phyloP scores from a whole-genome alignment of 2,113 vertebrate species.

The Suricata suricatta region DNA sequence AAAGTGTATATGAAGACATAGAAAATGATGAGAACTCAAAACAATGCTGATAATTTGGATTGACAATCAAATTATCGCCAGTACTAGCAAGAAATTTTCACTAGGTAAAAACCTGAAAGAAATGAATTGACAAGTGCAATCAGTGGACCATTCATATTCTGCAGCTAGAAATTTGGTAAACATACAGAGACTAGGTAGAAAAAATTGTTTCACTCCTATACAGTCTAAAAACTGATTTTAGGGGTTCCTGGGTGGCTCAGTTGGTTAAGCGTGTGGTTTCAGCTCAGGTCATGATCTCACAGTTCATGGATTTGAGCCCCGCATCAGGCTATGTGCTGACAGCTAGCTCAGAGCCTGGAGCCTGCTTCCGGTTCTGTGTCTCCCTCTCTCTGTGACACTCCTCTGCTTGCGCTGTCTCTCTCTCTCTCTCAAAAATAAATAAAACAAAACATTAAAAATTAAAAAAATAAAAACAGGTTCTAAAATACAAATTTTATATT shows the following conservation, averaged over 20 bases:
- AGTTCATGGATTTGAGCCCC: too few species aligned
- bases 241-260: too few species aligned
- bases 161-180: not conserved
- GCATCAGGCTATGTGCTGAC: too few species aligned
- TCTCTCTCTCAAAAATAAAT: too few species aligned
- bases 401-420: too few species aligned
- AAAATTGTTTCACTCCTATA: not conserved
- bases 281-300: too few species aligned
- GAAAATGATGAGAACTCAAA: slow-evolving; percentile 52
- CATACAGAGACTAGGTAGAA: not conserved
- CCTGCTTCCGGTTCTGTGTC: too few species aligned
- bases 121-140: not conserved
- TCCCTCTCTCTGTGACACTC: too few species aligned
- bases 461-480: not conserved
- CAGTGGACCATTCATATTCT: not conserved
- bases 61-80: slow-evolving; percentile 43
- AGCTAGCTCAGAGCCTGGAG: too few species aligned
- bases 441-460: too few species aligned
- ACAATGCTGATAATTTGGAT: slow-evolving; percentile 21
- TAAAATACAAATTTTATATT: not conserved
- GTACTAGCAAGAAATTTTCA: slow-evolving; percentile 18
- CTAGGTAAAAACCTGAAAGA: slow-evolving; percentile 10
- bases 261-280: too few species aligned
- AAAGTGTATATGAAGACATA: slow-evolving; percentile 49
- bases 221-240: not conserved